Base-by-base conservation (phyloP, 2,113 vertebrate genomes). In the Irena cyanogastra region DNA sequence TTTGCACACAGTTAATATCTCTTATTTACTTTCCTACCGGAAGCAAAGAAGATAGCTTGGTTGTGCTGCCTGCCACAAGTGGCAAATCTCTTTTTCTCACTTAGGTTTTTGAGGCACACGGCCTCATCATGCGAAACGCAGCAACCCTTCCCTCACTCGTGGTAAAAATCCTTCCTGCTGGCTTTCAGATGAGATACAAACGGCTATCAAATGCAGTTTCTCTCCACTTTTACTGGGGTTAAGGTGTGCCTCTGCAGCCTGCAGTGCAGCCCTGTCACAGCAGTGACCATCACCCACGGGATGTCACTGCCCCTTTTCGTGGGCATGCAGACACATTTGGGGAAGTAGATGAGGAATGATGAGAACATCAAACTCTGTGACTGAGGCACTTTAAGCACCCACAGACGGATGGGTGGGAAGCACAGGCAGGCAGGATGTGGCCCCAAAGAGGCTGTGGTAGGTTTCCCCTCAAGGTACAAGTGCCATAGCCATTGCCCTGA, bases 281-380 rank as follows among this genome's bases (percentile, higher is more conserved):
- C 4, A 59, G 53, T 20, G 57, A 13, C 1, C 3, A 57, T 42
- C 47, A 37, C 47, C 1, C 16, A 15, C 7, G 41, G 41, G 45
- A 41, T 30, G 54, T 9, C 45, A 4, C 17, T n/a, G 83, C 76
- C 57, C 6, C 0, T 1, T 1, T 20, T 9, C 1, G 0, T 5
- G 24, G 42, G 33, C 49, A 26, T 6, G 22, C 24, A 42, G 59
- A 3, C 23, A 15, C n/a, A 2, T 72, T 18, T 42, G n/a, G 44
- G 57, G 53, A 19, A 50, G 68, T 27, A 50, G 20, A 28, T 14
- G 16, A 10, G 64, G 50, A 37, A 17, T 44, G 66, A 33, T 53
- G 37, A 74, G 52, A 61, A n/a, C 20, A 27, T 24, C 0, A 0
- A 22, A 20, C 18, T 41, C 56, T 63, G 33, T 61, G 65, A 45